phyloP scores from a whole-genome alignment of 2,113 vertebrate genomes.

The Emydura subglobosa region DNA sequence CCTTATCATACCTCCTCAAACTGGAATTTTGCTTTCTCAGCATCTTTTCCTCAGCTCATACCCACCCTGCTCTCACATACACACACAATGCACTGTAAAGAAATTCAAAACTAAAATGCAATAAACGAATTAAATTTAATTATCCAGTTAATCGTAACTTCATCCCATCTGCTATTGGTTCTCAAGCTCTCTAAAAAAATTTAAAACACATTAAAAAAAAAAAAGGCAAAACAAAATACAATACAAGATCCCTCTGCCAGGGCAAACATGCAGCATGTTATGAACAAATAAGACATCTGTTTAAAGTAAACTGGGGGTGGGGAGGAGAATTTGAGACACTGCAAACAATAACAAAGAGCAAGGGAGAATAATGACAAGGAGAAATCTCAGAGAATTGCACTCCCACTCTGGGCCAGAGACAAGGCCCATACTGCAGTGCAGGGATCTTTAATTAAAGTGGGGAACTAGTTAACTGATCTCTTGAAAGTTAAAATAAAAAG shows the following conservation, averaged over 20 bases:
- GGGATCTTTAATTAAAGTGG: slow-evolving; percentile 50
- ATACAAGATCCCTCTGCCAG: slow-evolving; percentile 50
- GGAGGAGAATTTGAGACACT: slow-evolving; percentile 62
- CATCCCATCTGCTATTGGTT: slow-evolving; percentile 70
- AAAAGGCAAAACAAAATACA: slow-evolving; percentile 61
- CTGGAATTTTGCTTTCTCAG: neutral
- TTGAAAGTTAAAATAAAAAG: slow-evolving; percentile 44
- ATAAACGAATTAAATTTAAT: slow-evolving; percentile 56
- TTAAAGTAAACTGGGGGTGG: slow-evolving; percentile 60
- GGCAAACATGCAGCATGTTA: slow-evolving; percentile 54
- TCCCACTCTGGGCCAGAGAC: slow-evolving; percentile 79
- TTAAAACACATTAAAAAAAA: slow-evolving; percentile 51
- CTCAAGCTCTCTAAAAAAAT: slow-evolving; percentile 50
- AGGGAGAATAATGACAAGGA: slow-evolving; percentile 79
- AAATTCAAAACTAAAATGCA: slow-evolving; percentile 62
- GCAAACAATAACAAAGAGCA: slow-evolving; percentile 83
- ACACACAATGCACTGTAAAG: slow-evolving; percentile 33
- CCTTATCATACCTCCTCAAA: fast-evolving
- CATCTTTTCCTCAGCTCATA: neutral
- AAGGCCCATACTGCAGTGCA: slow-evolving; percentile 55
- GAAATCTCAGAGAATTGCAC: slow-evolving; percentile 87
- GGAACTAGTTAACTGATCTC: slow-evolving; percentile 47
- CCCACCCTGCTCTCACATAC: neutral
- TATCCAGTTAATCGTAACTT: slow-evolving; percentile 62
- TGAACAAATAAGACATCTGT: slow-evolving; percentile 56